Percentiles rank a stretch among this genome's conserved stretches.
Evolutionary conservation across 2,888 invertebrate genomes (phyloP).

Genomic region (Sabatieria punctata): DNA sequence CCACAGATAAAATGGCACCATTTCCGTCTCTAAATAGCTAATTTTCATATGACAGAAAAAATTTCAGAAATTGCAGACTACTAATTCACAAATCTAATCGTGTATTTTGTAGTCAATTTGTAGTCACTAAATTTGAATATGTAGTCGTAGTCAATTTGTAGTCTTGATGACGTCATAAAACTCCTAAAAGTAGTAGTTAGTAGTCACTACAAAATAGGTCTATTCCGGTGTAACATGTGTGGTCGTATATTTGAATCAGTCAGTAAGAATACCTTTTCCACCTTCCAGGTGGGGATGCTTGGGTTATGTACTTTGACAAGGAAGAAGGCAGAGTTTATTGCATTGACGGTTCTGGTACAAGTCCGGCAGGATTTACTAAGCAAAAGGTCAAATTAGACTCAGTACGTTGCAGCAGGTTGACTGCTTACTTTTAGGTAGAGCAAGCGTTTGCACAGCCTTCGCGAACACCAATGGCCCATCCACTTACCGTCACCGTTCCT

Average conservation of each 20-base stretch:
- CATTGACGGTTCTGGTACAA: constrained; percentile 1
- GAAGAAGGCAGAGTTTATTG: constrained; percentile 1
- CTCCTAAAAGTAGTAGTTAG: neutral
- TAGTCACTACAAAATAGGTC: neutral
- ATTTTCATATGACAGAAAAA: too few species aligned
- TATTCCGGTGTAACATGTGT: too few species aligned
- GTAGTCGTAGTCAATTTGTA: too few species aligned
- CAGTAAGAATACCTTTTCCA: too few species aligned
- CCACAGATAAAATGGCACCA: too few species aligned
- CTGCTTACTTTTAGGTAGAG: neutral
- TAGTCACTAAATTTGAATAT: too few species aligned
- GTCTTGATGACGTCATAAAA: neutral
- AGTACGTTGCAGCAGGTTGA: too few species aligned
- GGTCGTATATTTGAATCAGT: too few species aligned
- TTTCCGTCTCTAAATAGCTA: too few species aligned
- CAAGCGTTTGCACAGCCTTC: neutral
- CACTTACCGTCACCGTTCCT: neutral
- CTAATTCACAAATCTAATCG: too few species aligned
- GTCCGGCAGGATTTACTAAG: constrained; percentile 1
- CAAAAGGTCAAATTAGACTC: neutral
- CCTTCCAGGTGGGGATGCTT: constrained; percentile 6
- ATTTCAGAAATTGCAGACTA: too few species aligned
- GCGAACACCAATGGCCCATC: neutral
- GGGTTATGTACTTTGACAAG: constrained; percentile 4
- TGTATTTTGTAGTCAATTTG: too few species aligned